Evolutionary conservation across 2,113 vertebrate genomes (phyloP).

Genomic region (Psilopsiagon aymara): DNA sequence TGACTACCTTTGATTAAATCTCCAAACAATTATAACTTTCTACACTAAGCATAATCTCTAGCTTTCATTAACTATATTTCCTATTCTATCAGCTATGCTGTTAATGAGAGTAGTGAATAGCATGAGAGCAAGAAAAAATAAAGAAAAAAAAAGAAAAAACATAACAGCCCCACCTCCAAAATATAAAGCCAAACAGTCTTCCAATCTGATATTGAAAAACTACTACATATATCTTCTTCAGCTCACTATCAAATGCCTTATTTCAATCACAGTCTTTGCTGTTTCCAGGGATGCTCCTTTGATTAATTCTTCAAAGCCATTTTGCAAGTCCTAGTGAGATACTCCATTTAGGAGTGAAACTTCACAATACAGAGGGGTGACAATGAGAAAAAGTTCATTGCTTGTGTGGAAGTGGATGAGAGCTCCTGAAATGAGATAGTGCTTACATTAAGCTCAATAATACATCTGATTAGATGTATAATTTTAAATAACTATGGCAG

Average conservation of each 20-base stretch:
- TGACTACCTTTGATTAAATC: background rate
- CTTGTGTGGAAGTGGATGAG: background rate
- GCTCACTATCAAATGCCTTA: background rate
- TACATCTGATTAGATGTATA: background rate
- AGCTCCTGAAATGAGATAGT: background rate
- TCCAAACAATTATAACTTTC: background rate
- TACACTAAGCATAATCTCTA: background rate
- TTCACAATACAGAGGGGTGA: background rate
- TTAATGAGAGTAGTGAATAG: background rate
- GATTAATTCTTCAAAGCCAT: background rate
- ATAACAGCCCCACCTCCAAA: background rate
- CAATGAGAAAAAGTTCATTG: background rate
- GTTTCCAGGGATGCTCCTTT: background rate
- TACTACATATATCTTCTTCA: background rate
- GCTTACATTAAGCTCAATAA: background rate
- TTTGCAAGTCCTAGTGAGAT: background rate
- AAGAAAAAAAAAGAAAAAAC: no score
- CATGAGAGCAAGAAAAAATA: background rate
- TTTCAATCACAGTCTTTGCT: background rate
- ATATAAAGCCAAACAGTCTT: background rate
- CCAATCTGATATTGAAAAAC: background rate
- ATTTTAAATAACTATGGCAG: background rate
- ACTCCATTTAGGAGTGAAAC: background rate
- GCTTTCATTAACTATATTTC: background rate
- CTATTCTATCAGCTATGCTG: background rate